A percentile compares a stretch with the other conserved stretches of the same genome.
These are phyloP conservation scores for Branchipolynoe longqiensis DNA, from an alignment of 2,888 invertebrate genomes.

Conservation along the genomic window DNA sequence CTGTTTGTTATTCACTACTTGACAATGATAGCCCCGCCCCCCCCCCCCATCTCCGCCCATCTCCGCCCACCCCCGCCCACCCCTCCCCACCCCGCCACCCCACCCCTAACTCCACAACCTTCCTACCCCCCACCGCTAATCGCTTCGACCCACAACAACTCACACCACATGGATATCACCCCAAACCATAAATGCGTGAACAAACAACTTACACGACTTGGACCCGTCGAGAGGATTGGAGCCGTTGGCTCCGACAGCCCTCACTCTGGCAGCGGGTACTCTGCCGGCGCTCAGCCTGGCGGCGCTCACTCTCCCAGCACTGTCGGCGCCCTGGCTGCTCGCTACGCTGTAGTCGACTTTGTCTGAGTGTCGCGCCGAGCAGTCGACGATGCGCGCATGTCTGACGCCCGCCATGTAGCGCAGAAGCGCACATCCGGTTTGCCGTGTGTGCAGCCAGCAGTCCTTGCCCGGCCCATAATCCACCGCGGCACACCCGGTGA, in stretches of 20 bases:
- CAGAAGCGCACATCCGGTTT: not conserved
- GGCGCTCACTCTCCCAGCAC: not conserved
- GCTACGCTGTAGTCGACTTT: not conserved
- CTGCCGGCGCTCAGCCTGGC: not conserved
- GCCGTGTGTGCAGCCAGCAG: constrained; percentile 38
- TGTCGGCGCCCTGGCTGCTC: not conserved
- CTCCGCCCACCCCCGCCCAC: too few species aligned
- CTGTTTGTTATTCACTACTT: too few species aligned
- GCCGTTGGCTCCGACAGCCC: too few species aligned
- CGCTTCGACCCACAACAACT: too few species aligned
- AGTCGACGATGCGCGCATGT: not conserved
- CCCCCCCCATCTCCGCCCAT: too few species aligned
- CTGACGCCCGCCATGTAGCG: not conserved
- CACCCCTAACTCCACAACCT: too few species aligned
- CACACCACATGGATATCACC: too few species aligned
- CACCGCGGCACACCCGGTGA: constrained; percentile 28
- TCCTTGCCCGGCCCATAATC: constrained; percentile 34
- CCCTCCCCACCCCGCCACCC: too few species aligned
- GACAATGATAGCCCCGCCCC: too few species aligned
- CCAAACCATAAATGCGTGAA: too few species aligned
- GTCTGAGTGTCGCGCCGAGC: not conserved
- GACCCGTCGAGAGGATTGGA: constrained; percentile 19
- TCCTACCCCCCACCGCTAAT: too few species aligned
- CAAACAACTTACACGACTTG: constrained; percentile 35
- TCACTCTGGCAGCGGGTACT: too few species aligned